Conservation (phyloP, 2,113 vertebrate species). For the Salvator merianae region DNA sequence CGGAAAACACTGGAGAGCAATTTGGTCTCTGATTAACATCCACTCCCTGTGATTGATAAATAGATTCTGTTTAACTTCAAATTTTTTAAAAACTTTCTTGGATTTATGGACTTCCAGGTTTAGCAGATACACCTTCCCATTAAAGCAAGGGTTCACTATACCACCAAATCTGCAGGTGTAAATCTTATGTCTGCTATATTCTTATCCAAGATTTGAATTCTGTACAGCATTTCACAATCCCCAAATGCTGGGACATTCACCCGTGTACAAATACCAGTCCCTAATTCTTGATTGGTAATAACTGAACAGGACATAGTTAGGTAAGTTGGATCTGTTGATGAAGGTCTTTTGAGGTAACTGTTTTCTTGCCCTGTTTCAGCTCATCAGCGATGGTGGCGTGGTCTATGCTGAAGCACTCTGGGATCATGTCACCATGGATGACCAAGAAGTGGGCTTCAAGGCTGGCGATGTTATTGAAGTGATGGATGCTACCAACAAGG, state of each 20-base stretch:
- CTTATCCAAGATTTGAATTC: too few relatives aligned
- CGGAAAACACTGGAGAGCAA: too few relatives aligned
- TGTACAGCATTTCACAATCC: too few relatives aligned
- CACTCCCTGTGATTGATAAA: too few relatives aligned
- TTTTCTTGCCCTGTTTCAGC: constrained; percentile 72
- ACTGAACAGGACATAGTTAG: not conserved
- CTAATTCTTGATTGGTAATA: not conserved
- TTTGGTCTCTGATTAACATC: too few relatives aligned
- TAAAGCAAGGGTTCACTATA: too few relatives aligned
- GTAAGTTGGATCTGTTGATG: not conserved
- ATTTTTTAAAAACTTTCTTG: too few relatives aligned
- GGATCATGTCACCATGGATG: constrained; percentile 99
- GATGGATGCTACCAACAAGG: constrained; percentile 94
- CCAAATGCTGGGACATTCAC: not conserved
- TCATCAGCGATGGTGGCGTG: constrained; percentile 96
- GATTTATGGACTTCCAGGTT: too few relatives aligned
- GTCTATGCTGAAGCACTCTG: constrained; percentile 95
- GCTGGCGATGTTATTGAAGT: constrained; percentile 95
- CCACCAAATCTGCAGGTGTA: too few relatives aligned
- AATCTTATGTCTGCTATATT: too few relatives aligned
- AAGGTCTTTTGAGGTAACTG: not conserved
- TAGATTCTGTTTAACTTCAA: too few relatives aligned
- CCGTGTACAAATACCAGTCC: not conserved
- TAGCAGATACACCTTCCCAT: too few relatives aligned
- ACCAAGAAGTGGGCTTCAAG: constrained; percentile 96